Evolutionary conservation across 2,797 vertebrate genomes (phyloP).

Genomic region (Pristis pectinata): DNA sequence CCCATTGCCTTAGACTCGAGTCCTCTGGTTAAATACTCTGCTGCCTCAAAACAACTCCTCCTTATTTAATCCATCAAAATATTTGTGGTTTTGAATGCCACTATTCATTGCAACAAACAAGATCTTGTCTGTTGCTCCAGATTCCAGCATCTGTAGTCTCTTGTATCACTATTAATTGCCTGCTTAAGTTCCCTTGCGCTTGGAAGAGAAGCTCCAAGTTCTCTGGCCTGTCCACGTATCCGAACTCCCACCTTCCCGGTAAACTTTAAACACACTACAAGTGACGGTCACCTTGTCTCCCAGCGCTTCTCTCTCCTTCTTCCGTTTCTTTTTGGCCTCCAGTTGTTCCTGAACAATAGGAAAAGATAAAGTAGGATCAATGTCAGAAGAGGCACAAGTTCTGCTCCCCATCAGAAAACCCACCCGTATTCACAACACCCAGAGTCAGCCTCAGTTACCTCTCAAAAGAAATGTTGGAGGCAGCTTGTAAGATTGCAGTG

Average conservation of each 20-base stretch:
- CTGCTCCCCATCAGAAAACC: not conserved
- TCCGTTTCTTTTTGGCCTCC: slow-evolving; percentile 77
- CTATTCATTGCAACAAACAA: too few species aligned
- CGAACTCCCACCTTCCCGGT: not conserved
- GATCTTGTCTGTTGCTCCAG: too few species aligned
- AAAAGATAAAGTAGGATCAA: not conserved
- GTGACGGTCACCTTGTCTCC: slow-evolving; percentile 77
- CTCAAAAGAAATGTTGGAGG: not conserved
- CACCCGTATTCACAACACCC: not conserved
- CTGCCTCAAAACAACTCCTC: too few species aligned
- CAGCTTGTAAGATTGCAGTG: too few species aligned
- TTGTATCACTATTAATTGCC: too few species aligned
- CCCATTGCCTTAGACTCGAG: too few species aligned
- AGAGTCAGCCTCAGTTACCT: not conserved
- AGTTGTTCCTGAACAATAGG: slow-evolving; percentile 70
- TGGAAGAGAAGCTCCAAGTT: not conserved
- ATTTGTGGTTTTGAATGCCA: not conserved
- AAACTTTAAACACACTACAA: not conserved
- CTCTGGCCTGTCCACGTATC: not conserved
- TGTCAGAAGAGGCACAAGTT: not conserved
- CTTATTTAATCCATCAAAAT: not conserved
- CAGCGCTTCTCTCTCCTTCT: slow-evolving; percentile 80
- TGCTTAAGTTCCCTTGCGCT: not conserved
- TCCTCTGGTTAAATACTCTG: too few species aligned
- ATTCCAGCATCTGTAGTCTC: too few species aligned